These are phyloP conservation scores for Garra rufa DNA, from an alignment of 2,113 vertebrate species.

Conservation along the genomic window DNA sequence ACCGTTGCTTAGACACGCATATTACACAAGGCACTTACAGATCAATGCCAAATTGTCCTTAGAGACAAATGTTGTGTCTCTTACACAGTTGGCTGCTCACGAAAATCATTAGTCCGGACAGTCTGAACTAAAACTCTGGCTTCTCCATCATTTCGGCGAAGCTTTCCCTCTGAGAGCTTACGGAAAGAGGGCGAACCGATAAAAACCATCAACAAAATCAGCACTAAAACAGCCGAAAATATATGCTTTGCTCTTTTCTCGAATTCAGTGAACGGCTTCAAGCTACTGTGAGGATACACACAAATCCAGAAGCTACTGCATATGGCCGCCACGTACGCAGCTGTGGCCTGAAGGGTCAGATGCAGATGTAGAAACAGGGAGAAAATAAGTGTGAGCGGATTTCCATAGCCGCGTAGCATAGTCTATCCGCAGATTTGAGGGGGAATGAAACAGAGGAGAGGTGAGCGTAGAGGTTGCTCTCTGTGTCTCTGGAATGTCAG, in stretches of 20 bases:
- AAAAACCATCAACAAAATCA: conserved; percentile 7
- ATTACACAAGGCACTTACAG: conserved; percentile 66
- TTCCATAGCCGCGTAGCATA: background rate
- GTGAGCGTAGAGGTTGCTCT: conserved; percentile 19
- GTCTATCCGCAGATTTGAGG: conserved; percentile 2
- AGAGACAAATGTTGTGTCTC: conserved; percentile 74
- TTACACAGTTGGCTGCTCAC: conserved; percentile 76
- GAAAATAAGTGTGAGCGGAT: conserved; percentile 42
- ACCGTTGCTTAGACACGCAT: conserved; percentile 58
- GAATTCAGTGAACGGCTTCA: background rate
- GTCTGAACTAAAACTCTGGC: conserved; percentile 51
- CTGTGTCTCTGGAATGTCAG: conserved; percentile 36
- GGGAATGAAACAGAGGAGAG: conserved; percentile 9
- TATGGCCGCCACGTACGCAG: background rate
- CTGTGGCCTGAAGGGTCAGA: conserved; percentile 7
- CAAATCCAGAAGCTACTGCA: conserved; percentile 9
- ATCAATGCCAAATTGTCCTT: conserved; percentile 78
- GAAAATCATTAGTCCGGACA: conserved; percentile 78
- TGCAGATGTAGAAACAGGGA: conserved; percentile 37
- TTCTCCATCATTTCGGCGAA: conserved; percentile 26
- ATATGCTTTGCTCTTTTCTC: background rate
- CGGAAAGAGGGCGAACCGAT: background rate
- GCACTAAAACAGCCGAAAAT: background rate
- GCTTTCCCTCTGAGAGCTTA: conserved; percentile 16
- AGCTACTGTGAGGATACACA: background rate